Conservation (phyloP, 2,888 invertebrate genomes). For the Campopleginae sp. region DNA sequence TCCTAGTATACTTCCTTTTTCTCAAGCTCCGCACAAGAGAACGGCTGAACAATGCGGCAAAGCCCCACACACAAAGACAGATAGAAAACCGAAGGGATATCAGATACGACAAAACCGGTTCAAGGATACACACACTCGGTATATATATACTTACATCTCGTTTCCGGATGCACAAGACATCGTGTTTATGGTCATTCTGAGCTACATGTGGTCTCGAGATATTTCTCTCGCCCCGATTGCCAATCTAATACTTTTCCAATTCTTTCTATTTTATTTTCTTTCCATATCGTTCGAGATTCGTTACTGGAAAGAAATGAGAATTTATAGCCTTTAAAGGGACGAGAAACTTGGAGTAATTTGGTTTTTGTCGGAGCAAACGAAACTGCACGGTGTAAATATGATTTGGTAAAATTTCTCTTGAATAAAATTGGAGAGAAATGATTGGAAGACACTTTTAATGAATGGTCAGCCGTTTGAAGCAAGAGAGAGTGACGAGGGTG, state of each 20-base stretch:
- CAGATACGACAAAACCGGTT: slow-evolving; percentile 65
- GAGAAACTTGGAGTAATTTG: neutral
- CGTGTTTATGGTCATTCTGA: slow-evolving; percentile 41
- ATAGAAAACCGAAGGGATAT: slow-evolving; percentile 61
- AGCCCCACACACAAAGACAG: slow-evolving; percentile 45
- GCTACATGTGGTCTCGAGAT: slow-evolving; percentile 41
- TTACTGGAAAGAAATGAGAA: neutral
- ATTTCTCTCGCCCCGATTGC: slow-evolving; percentile 35
- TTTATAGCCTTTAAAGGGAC: neutral
- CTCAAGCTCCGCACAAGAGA: slow-evolving; percentile 49
- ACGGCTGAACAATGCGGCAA: slow-evolving; percentile 39
- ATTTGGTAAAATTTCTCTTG: neutral
- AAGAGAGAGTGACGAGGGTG: slow-evolving; percentile 10
- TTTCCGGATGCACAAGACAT: slow-evolving; percentile 52
- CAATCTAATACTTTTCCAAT: neutral
- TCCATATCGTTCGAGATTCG: neutral
- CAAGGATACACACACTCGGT: slow-evolving; percentile 62
- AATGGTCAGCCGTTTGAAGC: neutral
- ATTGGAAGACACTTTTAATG: neutral
- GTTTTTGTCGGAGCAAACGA: neutral
- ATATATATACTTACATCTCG: slow-evolving; percentile 25
- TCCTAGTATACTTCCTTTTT: slow-evolving; percentile 50
- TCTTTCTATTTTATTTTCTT: neutral
- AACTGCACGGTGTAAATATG: neutral
- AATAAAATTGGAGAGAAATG: neutral